phyloP scores from a whole-genome alignment of 2,888 invertebrate species.

The Mystacides longicornis region DNA sequence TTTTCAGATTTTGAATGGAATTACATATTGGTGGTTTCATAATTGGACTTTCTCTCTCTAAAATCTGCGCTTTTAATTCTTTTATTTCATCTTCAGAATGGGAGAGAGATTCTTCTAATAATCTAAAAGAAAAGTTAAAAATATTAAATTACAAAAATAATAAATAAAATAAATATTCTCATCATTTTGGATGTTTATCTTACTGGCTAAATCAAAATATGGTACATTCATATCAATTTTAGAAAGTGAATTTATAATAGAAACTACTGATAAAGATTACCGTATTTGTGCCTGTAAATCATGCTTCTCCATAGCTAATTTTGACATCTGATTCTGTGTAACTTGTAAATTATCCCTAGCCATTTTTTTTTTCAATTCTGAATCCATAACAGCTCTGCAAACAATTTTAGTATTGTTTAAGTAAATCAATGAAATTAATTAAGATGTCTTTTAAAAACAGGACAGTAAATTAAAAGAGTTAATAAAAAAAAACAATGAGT shows the following conservation, averaged over 20 bases:
- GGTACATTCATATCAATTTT: too few relatives aligned
- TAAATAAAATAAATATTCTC: too few relatives aligned
- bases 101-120: conserved; percentile 10
- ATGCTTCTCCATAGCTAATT: conserved; percentile 29
- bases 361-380: conserved; percentile 38
- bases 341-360: conserved; percentile 32
- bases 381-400: conserved; percentile 39
- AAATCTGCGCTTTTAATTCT: conserved; percentile 8
- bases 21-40: neutral
- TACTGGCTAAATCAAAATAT: too few relatives aligned
- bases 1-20: conserved; percentile 3
- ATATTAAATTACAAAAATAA: too few relatives aligned
- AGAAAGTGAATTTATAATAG: too few relatives aligned
- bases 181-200: too few relatives aligned
- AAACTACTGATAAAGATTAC: too few relatives aligned
- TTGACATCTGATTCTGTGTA: conserved; percentile 32
- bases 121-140: conserved; percentile 12
- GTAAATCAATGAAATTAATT: too few relatives aligned
- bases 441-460: too few relatives aligned
- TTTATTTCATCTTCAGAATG: conserved; percentile 15
- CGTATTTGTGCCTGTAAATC: conserved; percentile 27
- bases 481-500: too few relatives aligned
- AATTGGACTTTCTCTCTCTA: neutral
- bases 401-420: too few relatives aligned
- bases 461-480: too few relatives aligned